Conservation (phyloP, 2,797 vertebrate species). For the Dendrocincla fuliginosa region DNA sequence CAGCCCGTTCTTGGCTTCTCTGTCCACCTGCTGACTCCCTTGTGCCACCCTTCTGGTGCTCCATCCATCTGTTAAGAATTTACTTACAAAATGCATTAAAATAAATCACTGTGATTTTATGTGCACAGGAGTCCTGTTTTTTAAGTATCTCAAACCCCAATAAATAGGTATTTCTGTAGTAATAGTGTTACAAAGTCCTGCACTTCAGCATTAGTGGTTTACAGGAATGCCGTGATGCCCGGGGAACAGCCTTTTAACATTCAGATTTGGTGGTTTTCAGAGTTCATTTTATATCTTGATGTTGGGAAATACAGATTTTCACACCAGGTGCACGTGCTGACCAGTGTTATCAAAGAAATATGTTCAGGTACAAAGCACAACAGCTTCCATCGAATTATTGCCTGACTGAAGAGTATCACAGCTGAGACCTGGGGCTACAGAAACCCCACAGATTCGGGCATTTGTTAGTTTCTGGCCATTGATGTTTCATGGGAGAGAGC, state of each 20-base stretch:
- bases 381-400: background rate
- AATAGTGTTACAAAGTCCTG: background rate
- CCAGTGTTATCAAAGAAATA: background rate
- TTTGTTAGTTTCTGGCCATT: background rate
- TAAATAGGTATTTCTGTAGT: background rate
- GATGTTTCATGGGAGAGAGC: background rate
- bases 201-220: background rate
- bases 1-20: constrained; percentile 72
- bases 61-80: constrained; percentile 78
- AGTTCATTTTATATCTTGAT: background rate
- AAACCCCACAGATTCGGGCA: background rate
- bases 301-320: background rate
- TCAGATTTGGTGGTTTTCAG: background rate
- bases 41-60: constrained; percentile 71
- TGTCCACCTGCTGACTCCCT: constrained; percentile 78
- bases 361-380: background rate
- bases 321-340: background rate
- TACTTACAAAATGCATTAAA: constrained; percentile 72
- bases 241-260: background rate
- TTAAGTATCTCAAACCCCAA: background rate
- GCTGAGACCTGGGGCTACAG: background rate
- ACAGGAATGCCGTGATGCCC: background rate
- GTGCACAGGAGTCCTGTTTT: background rate
- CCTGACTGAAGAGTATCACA: background rate
- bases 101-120: constrained; percentile 44